These are phyloP conservation scores for Ametastegia equiseti DNA, from an alignment of 2,888 invertebrate species.

Conservation along the genomic window DNA sequence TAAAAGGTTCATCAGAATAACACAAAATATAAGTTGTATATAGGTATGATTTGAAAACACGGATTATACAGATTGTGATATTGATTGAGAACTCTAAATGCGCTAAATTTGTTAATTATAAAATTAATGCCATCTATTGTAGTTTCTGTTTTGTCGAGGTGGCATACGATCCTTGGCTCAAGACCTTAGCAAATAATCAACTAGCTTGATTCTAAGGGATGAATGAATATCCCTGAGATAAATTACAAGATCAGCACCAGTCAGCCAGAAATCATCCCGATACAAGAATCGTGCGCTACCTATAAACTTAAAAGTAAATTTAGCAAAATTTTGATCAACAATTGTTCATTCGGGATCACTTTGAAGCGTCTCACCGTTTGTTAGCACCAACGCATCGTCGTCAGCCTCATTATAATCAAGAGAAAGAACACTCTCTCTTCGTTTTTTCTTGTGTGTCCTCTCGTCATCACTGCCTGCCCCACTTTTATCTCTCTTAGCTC, in stretches of 20 bases:
- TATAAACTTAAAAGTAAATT: not conserved
- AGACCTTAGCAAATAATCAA: not conserved
- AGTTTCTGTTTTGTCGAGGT: not conserved
- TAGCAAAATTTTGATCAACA: constrained; percentile 16
- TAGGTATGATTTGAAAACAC: not conserved
- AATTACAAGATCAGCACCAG: constrained; percentile 26
- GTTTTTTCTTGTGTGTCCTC: constrained; percentile 82
- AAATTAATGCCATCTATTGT: constrained; percentile 30
- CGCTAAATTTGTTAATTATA: not conserved
- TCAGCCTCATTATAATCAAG: constrained; percentile 85
- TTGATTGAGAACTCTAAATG: not conserved
- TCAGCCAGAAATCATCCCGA: constrained; percentile 18
- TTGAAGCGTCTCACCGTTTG: constrained; percentile 81
- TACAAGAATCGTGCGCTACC: constrained; percentile 27
- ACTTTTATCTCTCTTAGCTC: constrained; percentile 76
- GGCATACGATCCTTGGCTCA: constrained; percentile 2
- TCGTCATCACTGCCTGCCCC: constrained; percentile 76
- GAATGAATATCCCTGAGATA: not conserved
- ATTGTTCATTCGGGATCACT: constrained; percentile 71
- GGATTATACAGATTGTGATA: not conserved
- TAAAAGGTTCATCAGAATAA: not conserved
- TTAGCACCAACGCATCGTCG: constrained; percentile 83
- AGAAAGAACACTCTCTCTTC: constrained; percentile 84
- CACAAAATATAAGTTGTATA: not conserved
- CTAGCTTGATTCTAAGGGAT: not conserved